phyloP scores from a whole-genome alignment of 2,113 vertebrate genomes.

The Sula dactylatra region DNA sequence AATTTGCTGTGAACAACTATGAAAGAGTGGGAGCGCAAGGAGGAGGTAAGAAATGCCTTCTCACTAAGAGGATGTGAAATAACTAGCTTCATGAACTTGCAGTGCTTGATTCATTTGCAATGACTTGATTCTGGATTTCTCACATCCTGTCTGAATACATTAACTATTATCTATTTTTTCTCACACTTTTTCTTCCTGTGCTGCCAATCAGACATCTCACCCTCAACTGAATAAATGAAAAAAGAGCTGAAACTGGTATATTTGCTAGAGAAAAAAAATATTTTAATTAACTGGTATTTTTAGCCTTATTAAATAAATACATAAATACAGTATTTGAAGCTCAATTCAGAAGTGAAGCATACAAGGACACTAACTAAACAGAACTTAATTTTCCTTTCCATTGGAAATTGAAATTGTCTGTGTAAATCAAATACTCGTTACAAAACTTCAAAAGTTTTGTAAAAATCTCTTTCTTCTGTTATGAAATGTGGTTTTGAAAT shows the following conservation, averaged over 20 bases:
- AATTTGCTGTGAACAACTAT: neutral
- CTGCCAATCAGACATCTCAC: neutral
- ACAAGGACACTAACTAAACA: neutral
- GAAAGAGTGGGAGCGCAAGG: neutral
- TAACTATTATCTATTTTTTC: neutral
- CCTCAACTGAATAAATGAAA: neutral
- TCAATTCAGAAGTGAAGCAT: neutral
- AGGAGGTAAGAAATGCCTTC: neutral
- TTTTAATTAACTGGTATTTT: neutral
- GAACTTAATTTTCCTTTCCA: neutral
- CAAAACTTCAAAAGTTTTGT: neutral
- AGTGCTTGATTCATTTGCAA: neutral
- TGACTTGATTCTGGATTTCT: neutral
- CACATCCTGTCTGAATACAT: neutral
- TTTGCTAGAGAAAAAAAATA: neutral
- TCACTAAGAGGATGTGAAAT: neutral
- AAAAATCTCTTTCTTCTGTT: neutral
- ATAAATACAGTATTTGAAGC: neutral
- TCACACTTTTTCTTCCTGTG: neutral
- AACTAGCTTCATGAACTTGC: neutral
- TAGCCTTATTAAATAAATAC: neutral
- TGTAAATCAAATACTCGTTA: neutral
- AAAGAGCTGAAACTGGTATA: neutral
- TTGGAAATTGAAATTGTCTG: neutral
- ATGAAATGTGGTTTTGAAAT: neutral